phyloP scores from a whole-genome alignment of 1,140 invertebrate species.

The Atta colombica region DNA sequence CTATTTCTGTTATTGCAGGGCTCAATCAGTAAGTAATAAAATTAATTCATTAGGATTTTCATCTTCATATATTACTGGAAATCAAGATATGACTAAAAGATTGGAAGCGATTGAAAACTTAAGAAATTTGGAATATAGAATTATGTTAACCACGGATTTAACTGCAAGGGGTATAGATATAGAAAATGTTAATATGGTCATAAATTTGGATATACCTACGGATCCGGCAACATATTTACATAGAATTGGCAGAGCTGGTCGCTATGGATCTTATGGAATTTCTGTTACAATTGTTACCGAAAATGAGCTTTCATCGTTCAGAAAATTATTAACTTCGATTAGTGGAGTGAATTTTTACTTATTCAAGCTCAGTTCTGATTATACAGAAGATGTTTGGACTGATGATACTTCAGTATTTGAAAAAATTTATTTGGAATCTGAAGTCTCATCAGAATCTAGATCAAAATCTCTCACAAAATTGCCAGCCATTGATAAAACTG shows the following conservation, averaged over 20 bases:
- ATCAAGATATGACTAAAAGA: slow-evolving; percentile 92
- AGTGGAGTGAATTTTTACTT: slow-evolving; percentile 86
- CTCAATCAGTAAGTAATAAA: slow-evolving; percentile 91
- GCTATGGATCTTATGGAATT: slow-evolving; percentile 93
- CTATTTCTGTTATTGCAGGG: slow-evolving; percentile 82
- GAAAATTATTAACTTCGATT: slow-evolving; percentile 86
- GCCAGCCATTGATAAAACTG: slow-evolving; percentile 33
- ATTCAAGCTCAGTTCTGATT: slow-evolving; percentile 84
- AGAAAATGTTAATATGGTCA: slow-evolving; percentile 96
- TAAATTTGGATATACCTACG: slow-evolving; percentile 96
- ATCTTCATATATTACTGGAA: slow-evolving; percentile 91
- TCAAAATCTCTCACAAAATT: slow-evolving; percentile 19
- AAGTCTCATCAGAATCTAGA: background rate
- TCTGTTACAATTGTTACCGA: slow-evolving; percentile 90
- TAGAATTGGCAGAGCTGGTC: slow-evolving; percentile 96
- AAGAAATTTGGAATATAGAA: slow-evolving; percentile 92
- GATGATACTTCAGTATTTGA: slow-evolving; percentile 77
- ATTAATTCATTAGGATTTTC: slow-evolving; percentile 91
- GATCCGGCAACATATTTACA: slow-evolving; percentile 97
- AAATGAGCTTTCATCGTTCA: slow-evolving; percentile 88
- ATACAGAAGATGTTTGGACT: slow-evolving; percentile 83
- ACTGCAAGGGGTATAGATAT: slow-evolving; percentile 96
- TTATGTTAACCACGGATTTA: slow-evolving; percentile 97
- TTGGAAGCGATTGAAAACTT: slow-evolving; percentile 92
- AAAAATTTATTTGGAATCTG: slow-evolving; percentile 69